Evolutionary conservation across 2,113 vertebrate genomes (phyloP), one percentile per base, ranked within the genome.

Genomic region (Melanerpes formicivorus): DNA sequence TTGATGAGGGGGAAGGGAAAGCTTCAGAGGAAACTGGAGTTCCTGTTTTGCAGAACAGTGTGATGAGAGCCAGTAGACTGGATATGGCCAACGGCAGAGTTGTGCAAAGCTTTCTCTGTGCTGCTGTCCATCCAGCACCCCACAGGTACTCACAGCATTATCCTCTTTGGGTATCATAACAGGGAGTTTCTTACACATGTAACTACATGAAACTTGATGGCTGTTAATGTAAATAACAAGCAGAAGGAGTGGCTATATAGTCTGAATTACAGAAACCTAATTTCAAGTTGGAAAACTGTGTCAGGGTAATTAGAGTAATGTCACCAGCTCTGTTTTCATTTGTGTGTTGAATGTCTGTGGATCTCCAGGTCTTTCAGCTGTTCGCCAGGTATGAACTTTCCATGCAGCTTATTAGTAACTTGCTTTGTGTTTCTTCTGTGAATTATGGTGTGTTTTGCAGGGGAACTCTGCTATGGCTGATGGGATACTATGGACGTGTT

Each of bases 61-160:
- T 14, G 10, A 11, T 78, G 12, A 30, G 26, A 79, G 32, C 10
- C 21, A 9, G 10, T 21, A 54, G 32, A 14, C 11, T 30, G 18
- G 37, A 37, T 54, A 32, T 8, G 19, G n/a, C 14, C 32, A 56
- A 6, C 0, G 34, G 78, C 26, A 71, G 32, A 86, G 11, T 2
- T 19, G 15, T 73, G 46, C 17, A 64, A 69, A 14, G 9, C 11
- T 79, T 76, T 75, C 11, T 63, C 15, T 70, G 34, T 2, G 3
- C 59, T 23, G 4, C 11, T 18, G 1, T 9, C 3, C 25, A 19
- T 14, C 14, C 3, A 1, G 34, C 26, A 55, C 5, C 9, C 6
- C 1, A 1, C 7, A 23, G 0, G 0, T 25, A 15, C 10, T 7
- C 22, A 18, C 14, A 8, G 18, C 1, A 0, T 65, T 69, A 30